These are phyloP conservation scores for Apoda limacodes DNA, from an alignment of 2,888 invertebrate genomes.

Conservation along the genomic window DNA sequence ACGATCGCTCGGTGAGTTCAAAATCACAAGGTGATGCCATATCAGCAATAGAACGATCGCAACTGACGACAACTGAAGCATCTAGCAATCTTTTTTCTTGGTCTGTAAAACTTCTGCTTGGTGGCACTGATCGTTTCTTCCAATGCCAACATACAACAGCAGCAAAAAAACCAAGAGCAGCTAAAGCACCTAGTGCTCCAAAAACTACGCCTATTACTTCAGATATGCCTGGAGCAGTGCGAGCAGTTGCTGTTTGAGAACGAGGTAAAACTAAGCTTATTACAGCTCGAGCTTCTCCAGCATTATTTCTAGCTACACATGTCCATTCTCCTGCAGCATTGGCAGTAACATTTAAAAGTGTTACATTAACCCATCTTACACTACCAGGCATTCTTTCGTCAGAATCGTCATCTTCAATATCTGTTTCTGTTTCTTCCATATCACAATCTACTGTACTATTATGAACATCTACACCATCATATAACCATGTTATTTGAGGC, in stretches of 20 bases:
- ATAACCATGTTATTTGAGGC: slow-evolving; percentile 85
- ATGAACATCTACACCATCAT: slow-evolving; percentile 73
- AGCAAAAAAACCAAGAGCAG: slow-evolving; percentile 72
- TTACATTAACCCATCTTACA: slow-evolving; percentile 83
- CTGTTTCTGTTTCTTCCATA: slow-evolving; percentile 56
- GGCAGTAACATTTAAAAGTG: slow-evolving; percentile 84
- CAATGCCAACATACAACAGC: slow-evolving; percentile 72
- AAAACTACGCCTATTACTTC: slow-evolving; percentile 80
- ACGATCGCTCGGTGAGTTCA: slow-evolving; percentile 56
- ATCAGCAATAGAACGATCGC: slow-evolving; percentile 75
- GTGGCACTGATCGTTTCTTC: slow-evolving; percentile 77
- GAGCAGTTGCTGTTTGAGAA: slow-evolving; percentile 81
- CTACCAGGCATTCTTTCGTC: slow-evolving; percentile 59
- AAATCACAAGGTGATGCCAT: slow-evolving; percentile 68
- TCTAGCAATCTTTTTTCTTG: slow-evolving; percentile 89
- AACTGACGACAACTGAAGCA: slow-evolving; percentile 75
- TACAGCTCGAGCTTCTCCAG: slow-evolving; percentile 73
- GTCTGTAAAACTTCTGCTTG: slow-evolving; percentile 81
- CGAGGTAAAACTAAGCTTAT: slow-evolving; percentile 64
- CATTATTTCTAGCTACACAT: slow-evolving; percentile 80
- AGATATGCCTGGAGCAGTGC: slow-evolving; percentile 79
- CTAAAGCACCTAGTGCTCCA: slow-evolving; percentile 77
- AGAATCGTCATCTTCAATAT: slow-evolving; percentile 46
- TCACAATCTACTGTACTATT: slow-evolving; percentile 59
- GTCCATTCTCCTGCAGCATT: slow-evolving; percentile 88